Base-by-base conservation (phyloP, 1,140 invertebrate genomes). In the Trichomalopsis sarcophagae region DNA sequence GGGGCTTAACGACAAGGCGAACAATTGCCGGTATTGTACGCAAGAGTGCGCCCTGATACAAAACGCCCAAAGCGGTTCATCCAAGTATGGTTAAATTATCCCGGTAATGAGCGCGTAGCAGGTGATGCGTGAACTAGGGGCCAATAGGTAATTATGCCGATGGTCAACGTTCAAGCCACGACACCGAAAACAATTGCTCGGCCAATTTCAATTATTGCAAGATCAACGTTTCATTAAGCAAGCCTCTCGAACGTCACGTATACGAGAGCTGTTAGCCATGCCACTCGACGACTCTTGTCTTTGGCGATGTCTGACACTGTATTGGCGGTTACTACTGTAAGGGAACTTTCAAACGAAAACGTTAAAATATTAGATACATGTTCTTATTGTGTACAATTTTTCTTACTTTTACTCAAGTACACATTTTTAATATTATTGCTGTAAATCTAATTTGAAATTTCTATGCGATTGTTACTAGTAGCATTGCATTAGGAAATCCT, bases 181-280 rank as follows among this genome's bases (percentile, higher is more conserved):
- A 66, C 40, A 69, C 17, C 47, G 30, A 82, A 74, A 82, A 75
- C 81, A 75, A 74, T 62, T 21, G n/a, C n/a, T 50, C 40, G 7
- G 21, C 75, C 81, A 78, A 84, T 84, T 84, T 84, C 81, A 76
- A 75, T 75, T 62, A 82, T 82, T 23, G 30, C 23, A 13, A 27
- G 76, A 78, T 78, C 76, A 78, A 30, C 76, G 50, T 78, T 62
- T 66, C 75, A n/a, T 77, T 77, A 77, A 77, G 36, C 73, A 6
- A 75, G 17, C 23, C 13, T 44, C 33, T 40, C 73, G 36, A 50
- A 3, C 17, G 7, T 44, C 36, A 21, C 73, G 36, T 33, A 27
- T 27, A 21, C 47, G 21, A 40, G 9, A 33, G 36, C 74, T 44
- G 30, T 73, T 23, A 27, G 21, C 10, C 30, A 14, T 73, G 69